Base-by-base conservation (phyloP, 1,140 invertebrate genomes). In the Dolichoris vasculosae region DNA sequence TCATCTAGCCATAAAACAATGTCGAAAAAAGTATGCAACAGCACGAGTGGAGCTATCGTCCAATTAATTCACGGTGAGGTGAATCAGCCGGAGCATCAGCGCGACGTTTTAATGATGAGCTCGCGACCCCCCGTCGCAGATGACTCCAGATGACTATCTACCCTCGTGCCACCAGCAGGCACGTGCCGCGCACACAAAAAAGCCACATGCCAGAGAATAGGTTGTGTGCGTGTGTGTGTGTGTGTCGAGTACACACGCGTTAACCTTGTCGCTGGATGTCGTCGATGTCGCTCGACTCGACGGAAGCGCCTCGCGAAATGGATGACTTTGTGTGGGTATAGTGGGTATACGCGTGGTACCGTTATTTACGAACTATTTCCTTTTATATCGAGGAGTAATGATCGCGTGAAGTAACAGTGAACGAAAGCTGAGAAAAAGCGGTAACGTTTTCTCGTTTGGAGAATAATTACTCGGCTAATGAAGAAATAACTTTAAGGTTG, bases 111-210 rank as follows among this genome's bases (percentile, higher is more conserved):
- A 92, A 92, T 90, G 92, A 92, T 90, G 87, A 78, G 88, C 91
- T 89, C 87, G 87, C 85, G 89, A n/a, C 88, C 88, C 88, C 88
- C 85, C 83, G 32, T 38, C 30, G 48, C 92, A 92, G 92, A 93
- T 92, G 92, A 93, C 92, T 93, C 90, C 88, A 86, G 92, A 93
- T 93, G 90, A 86, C 85, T 92, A 93, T 92, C 92, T 93, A 91
- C 89, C 91, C 92, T 90, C 88, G 89, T 87, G 88, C 90, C 90
- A 90, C 89, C 90, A 90, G 87, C 89, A 89, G 90, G 89, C 91
- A 92, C 92, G 92, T 92, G 92, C 90, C 91, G 84, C 80, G n/a
- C 46, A 76, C 89, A 89, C 64, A 55, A 84, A 59, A 55, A 78
- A 73, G 64, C 87, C 90, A 92, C 89, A 92, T 92, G 91, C 90